Percentiles rank a stretch among this genome's conserved stretches.
These are phyloP conservation scores for Eupithecia pulchellata DNA, from an alignment of 2,888 invertebrate species.

Conservation along the genomic window DNA sequence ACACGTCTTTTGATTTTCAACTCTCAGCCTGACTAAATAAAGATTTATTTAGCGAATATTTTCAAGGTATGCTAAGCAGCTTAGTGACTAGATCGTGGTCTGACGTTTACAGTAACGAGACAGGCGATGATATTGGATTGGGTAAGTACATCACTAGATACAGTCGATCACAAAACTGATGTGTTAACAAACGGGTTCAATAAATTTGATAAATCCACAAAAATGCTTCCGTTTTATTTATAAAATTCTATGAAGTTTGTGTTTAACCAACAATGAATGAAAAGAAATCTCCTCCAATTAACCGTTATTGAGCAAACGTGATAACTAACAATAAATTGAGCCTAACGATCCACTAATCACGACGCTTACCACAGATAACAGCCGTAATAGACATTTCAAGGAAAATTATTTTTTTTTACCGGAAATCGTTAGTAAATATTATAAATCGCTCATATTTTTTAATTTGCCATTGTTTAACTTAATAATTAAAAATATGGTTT, in stretches of 20 bases:
- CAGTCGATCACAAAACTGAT: constrained; percentile 51
- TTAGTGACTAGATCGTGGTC: constrained; percentile 74
- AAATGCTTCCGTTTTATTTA: neutral
- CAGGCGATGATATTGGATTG: constrained; percentile 62
- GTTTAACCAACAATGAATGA: constrained; percentile 32
- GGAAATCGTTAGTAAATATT: neutral
- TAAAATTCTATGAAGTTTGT: constrained; percentile 1
- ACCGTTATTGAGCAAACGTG: constrained; percentile 48
- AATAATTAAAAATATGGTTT: neutral
- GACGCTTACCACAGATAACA: constrained; percentile 50
- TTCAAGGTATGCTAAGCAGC: constrained; percentile 77
- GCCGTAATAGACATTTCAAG: constrained; percentile 51
- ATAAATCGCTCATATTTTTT: neutral
- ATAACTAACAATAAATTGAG: constrained; percentile 51
- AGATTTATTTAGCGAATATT: constrained; percentile 52
- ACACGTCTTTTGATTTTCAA: constrained; percentile 41
- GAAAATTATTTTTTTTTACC: constrained; percentile 37
- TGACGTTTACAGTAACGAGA: constrained; percentile 75
- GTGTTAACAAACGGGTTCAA: neutral
- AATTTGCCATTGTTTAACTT: constrained; percentile 8
- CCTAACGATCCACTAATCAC: constrained; percentile 50
- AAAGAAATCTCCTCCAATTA: constrained; percentile 45
- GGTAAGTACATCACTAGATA: constrained; percentile 53
- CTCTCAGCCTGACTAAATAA: constrained; percentile 48
- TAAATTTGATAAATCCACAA: no score